A percentile compares a stretch with the other conserved stretches of the same genome.
Evolutionary conservation across 2,113 vertebrate species (phyloP).

Genomic region (Stercorarius parasiticus): DNA sequence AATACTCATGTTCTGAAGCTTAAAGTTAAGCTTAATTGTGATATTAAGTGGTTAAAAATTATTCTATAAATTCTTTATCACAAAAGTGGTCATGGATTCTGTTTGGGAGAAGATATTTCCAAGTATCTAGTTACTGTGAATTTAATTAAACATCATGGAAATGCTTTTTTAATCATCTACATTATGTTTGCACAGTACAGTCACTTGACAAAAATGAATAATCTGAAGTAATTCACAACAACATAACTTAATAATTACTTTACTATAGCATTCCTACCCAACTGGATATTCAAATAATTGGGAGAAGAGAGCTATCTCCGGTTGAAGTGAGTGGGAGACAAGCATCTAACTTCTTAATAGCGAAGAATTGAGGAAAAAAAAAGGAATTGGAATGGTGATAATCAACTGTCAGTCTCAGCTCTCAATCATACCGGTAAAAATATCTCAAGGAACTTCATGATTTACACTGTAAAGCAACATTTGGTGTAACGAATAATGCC

Average conservation of each 20-base stretch:
- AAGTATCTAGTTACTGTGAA: not conserved
- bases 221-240: not conserved
- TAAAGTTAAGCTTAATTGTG: not conserved
- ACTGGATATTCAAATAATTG: not conserved
- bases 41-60: not conserved
- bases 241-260: not conserved
- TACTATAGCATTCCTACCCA: not conserved
- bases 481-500: not conserved
- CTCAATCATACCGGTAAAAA: constrained; percentile 9
- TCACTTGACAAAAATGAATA: not conserved
- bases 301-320: not conserved
- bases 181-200: not conserved
- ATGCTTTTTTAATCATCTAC: not conserved
- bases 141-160: not conserved
- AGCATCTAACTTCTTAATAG: not conserved
- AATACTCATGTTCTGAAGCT: not conserved
- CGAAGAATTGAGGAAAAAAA: not conserved
- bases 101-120: not conserved
- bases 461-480: not conserved
- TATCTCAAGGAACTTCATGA: not conserved
- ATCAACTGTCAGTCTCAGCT: constrained; percentile 30
- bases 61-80: not conserved
- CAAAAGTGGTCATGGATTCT: not conserved
- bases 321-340: not conserved
- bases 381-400: not conserved